phyloP scores from a whole-genome alignment of 2,113 vertebrate genomes.

The Scatophagus argus region DNA sequence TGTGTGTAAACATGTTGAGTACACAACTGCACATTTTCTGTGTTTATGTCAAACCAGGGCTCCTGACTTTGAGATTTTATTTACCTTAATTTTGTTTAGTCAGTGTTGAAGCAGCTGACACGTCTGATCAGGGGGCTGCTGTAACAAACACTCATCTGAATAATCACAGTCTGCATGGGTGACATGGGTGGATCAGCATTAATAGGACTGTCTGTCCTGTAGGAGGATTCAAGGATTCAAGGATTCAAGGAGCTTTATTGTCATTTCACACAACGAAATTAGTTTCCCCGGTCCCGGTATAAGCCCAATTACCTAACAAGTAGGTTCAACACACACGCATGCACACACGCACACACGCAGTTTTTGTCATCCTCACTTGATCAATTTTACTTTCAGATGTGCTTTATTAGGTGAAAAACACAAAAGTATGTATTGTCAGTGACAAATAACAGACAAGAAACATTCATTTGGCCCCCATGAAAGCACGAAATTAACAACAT shows the following conservation, averaged over 20 bases:
- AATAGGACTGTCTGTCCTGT: slow-evolving; percentile 43
- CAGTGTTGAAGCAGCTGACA: slow-evolving; percentile 48
- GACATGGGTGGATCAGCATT: slow-evolving; percentile 50
- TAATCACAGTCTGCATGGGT: slow-evolving; percentile 61
- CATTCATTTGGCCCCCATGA: not conserved
- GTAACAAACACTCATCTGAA: slow-evolving; percentile 57
- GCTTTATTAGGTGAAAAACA: slow-evolving; percentile 1
- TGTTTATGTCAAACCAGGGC: too few relatives aligned
- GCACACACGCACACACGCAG: not conserved
- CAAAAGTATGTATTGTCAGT: not conserved
- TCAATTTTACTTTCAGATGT: slow-evolving; percentile 23
- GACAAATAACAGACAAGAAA: not conserved
- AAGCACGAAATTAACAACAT: not conserved
- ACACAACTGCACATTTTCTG: too few relatives aligned
- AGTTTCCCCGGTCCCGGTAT: too few relatives aligned
- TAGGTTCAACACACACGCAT: not conserved
- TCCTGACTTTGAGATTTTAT: too few relatives aligned
- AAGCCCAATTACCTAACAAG: too few relatives aligned
- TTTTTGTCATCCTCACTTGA: not conserved
- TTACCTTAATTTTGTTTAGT: too few relatives aligned
- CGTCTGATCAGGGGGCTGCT: slow-evolving; percentile 57
- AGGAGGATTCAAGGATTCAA: too few relatives aligned
- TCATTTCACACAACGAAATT: too few relatives aligned
- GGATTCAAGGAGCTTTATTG: too few relatives aligned
- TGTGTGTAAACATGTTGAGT: too few relatives aligned